phyloP scores from a whole-genome alignment of 2,888 invertebrate genomes.

The Panzeria rudis region DNA sequence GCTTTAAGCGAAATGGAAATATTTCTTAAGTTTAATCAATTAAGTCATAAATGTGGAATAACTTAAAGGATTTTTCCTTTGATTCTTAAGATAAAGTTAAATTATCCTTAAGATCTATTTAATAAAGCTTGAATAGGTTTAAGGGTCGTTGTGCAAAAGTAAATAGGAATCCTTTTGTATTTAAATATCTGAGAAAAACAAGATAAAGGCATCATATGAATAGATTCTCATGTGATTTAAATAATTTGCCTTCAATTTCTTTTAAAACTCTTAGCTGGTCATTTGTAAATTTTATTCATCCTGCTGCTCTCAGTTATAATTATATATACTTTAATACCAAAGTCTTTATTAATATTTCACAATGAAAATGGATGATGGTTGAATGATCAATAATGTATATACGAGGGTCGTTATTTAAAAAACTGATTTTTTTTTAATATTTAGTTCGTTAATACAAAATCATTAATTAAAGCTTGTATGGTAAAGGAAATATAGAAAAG shows the following conservation, averaged over 20 bases:
- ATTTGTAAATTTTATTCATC: neutral
- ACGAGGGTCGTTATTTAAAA: no score
- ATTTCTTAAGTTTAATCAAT: conserved; percentile 20
- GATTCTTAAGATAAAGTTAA: neutral
- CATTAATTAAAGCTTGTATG: no score
- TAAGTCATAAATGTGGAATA: neutral
- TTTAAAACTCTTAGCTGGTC: neutral
- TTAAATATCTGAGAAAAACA: neutral
- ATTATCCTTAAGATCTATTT: conserved; percentile 1
- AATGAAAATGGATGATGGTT: conserved; percentile 19
- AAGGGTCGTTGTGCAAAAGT: neutral
- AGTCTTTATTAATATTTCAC: conserved; percentile 45
- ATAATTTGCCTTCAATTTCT: conserved; percentile 16
- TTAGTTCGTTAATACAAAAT: no score
- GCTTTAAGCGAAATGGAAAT: conserved; percentile 21
- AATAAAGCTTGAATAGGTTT: conserved; percentile 7
- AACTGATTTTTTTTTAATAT: no score
- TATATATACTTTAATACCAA: conserved; percentile 19
- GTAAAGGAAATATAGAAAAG: no score
- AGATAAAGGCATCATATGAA: neutral
- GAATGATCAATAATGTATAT: neutral
- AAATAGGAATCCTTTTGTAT: conserved; percentile 1
- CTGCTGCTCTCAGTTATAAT: conserved; percentile 10
- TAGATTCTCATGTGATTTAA: conserved; percentile 16
- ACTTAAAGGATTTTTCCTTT: neutral